phyloP scores from a whole-genome alignment of 1,140 invertebrate species.

The Whitmania pigra region DNA sequence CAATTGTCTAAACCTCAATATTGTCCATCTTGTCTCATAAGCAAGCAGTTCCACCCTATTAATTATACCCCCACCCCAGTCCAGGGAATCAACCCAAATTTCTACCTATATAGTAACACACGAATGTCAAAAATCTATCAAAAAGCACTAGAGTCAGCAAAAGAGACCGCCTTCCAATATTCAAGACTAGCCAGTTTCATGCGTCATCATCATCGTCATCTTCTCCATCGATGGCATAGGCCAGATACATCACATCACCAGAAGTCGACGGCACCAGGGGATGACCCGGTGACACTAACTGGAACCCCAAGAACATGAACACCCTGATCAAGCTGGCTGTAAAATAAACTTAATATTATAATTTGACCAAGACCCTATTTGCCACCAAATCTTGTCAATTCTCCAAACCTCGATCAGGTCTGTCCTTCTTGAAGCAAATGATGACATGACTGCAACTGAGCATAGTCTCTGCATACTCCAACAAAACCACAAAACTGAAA shows the following conservation, averaged over 20 bases:
- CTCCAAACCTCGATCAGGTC: conserved; percentile 57
- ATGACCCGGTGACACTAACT: conserved; percentile 65
- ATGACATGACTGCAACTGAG: conserved; percentile 67
- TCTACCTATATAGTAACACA: too few species aligned
- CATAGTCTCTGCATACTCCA: conserved; percentile 88
- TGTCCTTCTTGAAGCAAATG: conserved; percentile 68
- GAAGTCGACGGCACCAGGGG: conserved; percentile 50
- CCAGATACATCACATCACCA: conserved; percentile 47
- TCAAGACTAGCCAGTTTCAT: too few species aligned
- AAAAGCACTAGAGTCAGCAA: too few species aligned
- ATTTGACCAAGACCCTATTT: too few species aligned
- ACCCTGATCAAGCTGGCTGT: conserved; percentile 71
- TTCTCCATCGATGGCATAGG: conserved; percentile 50
- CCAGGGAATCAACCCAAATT: too few species aligned
- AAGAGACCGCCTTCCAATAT: too few species aligned
- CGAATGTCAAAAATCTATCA: too few species aligned
- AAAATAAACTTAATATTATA: background rate
- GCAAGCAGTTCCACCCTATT: too few species aligned
- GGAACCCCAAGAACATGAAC: conserved; percentile 92
- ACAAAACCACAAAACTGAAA: conserved; percentile 62
- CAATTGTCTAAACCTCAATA: too few species aligned
- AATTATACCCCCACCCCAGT: too few species aligned
- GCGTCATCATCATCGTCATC: conserved; percentile 20
- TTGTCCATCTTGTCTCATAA: too few species aligned
- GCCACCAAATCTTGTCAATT: background rate